Evolutionary conservation across 2,797 vertebrate species (phyloP), one percentile per base, ranked within the genome.

Genomic region (Silurus lanzhouensis): DNA sequence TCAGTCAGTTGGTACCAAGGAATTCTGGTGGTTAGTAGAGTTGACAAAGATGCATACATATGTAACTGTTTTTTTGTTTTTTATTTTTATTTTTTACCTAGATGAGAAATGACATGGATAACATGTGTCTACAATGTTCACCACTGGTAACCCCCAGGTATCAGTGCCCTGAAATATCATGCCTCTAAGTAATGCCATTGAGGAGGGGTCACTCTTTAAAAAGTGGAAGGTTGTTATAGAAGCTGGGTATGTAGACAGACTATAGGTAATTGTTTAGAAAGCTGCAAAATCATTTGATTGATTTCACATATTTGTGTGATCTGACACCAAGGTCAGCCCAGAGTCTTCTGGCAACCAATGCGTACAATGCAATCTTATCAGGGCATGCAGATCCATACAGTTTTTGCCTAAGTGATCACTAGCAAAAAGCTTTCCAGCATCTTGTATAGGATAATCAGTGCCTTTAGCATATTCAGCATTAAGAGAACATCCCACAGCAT

Each of bases 391-490:
- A 60, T 38, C 57, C 38, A 60, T 31, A 31, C 25, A 10, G 14
- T 38, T 22, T n/a, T 44, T 20, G 8, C 55, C 55, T 58, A 48
- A 17, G 27, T 44, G 57, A 38, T 61, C 27, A 61, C 75, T 22
- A 22, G 57, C 10, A 78, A 38, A 60, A 75, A 31, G 48, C 1
- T 55, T 55, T 75, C 72, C 22, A 25, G 3, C 4, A 66, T 27
- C 3, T 52, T 52, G 76, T 27, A 48, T 25, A 48, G 38, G 6
- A 6, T 80, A 80, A 64, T 64, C 63, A 64, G 15, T 58, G n/a
- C 52, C 72, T 75, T 75, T 6, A 61, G 58, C 38, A 64, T 79
- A 63, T 79, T 79, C 20, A 44, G 20, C 25, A 77, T 31, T 58
- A 31, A 31, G 9, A 60, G 27, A 9, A 31, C 19, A 58, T 77